Base-by-base conservation (phyloP, 2,797 vertebrate species). In the Spondyliosoma cantharus region DNA sequence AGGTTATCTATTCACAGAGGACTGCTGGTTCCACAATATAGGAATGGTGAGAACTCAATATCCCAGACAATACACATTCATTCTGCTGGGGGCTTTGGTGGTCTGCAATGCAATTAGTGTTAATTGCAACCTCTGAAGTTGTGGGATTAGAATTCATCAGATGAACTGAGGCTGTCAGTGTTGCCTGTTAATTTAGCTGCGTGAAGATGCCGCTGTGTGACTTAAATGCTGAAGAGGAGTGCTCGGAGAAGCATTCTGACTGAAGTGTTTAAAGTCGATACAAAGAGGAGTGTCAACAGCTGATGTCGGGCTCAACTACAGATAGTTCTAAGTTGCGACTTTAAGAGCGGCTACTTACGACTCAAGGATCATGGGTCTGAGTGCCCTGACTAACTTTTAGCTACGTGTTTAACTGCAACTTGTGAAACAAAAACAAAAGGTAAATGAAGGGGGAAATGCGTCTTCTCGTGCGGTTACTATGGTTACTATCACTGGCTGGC, bases 121-220 rank as follows among this genome's bases (percentile, higher is more conserved):
- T 93, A 91, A 93, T 89, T 93, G 91, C 87, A 85, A 74, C 79
- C 86, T 83, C 83, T 89, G 84, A 90, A 89, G 80, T 84, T 87
- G 65, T 57, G 46, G 82, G 81, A 92, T 90, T 91, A 85, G 71
- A 90, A 90, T 90, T 89, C 89, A 88, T 82, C 78, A 78, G 77
- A 89, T 84, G 86, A 91, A 83, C 83, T 82, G 83, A 80, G 86
- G 79, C 85, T 81, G 76, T 83, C 82, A 76, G 78, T 65, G 76
- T 42, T 81, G 88, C 75, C 70, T 84, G 87, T 76, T 89, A 83
- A 89, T 82, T 88, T 74, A 88, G 86, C 70, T 19, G 46, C 32
- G 29, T 54, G 57, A 78, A 76, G 75, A 82, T 83, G 71, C 57
- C 72, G 63, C 62, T 78, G 74, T 82, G 86, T 74, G 80, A 88